Evolutionary conservation across 2,113 vertebrate species (phyloP).

Genomic region (Dicerorhinus sumatrensis): DNA sequence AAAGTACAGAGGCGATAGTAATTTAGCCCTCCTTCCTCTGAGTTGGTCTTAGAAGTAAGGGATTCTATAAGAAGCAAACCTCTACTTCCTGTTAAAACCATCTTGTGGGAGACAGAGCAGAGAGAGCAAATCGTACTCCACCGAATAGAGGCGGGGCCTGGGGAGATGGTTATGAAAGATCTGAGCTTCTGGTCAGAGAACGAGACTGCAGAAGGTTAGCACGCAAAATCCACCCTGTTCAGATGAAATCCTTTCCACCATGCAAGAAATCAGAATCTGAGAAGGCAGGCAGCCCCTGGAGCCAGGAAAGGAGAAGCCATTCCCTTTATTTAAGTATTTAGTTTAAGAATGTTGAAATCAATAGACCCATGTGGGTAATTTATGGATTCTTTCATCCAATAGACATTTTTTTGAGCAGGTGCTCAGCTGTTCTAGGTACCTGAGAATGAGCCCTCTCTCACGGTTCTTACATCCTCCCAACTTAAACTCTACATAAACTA

Average conservation of each 20-base stretch:
- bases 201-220: neutral
- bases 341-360: neutral
- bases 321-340: neutral
- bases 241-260: neutral
- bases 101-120: neutral
- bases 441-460: neutral
- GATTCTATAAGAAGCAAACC: neutral
- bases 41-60: conserved; percentile 21
- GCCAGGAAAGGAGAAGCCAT: neutral
- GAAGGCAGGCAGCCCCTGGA: neutral
- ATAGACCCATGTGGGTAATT: too few relatives aligned
- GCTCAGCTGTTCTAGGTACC: neutral
- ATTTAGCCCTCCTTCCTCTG: conserved; percentile 12
- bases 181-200: neutral
- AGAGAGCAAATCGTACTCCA: fast-evolving
- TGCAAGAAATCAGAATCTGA: neutral
- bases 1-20: neutral
- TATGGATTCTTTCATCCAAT: neutral
- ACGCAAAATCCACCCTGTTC: neutral
- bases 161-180: neutral
- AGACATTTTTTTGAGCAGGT: neutral
- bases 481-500: neutral
- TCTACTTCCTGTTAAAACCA: neutral
- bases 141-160: fast-evolving
- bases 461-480: too few relatives aligned